Evolutionary conservation across 2,888 invertebrate species (phyloP).

Genomic region (Merodon equestris): DNA sequence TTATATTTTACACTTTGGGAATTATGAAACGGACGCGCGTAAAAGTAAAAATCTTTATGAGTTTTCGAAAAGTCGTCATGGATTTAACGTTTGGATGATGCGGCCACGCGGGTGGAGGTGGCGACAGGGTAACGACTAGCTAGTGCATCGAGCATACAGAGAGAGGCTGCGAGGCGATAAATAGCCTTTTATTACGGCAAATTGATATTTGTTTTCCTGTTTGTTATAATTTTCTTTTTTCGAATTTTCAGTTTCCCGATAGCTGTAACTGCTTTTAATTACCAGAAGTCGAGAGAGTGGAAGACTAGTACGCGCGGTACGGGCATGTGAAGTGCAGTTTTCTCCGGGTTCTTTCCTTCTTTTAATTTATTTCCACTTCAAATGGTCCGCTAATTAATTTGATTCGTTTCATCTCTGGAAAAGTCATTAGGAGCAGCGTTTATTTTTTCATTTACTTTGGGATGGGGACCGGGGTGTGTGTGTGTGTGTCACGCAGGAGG

Average conservation of each 20-base stretch:
- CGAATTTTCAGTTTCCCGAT: neutral
- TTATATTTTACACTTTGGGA: conserved; percentile 51
- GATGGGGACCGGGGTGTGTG: no score
- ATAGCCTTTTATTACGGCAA: conserved; percentile 34
- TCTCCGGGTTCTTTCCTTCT: neutral
- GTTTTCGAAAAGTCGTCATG: conserved; percentile 23
- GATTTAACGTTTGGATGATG: conserved; percentile 5
- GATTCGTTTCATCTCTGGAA: conserved; percentile 9
- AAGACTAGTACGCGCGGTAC: neutral
- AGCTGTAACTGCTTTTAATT: conserved; percentile 30
- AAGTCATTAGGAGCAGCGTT: conserved; percentile 8
- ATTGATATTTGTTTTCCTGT: conserved; percentile 38
- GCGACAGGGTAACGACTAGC: conserved; percentile 6
- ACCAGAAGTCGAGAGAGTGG: no score
- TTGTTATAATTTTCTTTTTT: conserved; percentile 1
- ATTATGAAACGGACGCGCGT: conserved; percentile 33
- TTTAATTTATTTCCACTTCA: neutral
- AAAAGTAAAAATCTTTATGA: conserved; percentile 39
- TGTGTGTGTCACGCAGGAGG: neutral
- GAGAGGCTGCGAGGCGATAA: conserved; percentile 38
- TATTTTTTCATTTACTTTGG: neutral
- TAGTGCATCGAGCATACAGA: conserved; percentile 32
- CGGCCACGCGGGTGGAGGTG: neutral
- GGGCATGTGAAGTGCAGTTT: neutral
- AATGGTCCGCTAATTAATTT: conserved; percentile 31